A percentile compares a stretch with the other conserved stretches of the same genome.
Evolutionary conservation across 2,113 vertebrate species (phyloP).

Genomic region (Prietella phreatophila): DNA sequence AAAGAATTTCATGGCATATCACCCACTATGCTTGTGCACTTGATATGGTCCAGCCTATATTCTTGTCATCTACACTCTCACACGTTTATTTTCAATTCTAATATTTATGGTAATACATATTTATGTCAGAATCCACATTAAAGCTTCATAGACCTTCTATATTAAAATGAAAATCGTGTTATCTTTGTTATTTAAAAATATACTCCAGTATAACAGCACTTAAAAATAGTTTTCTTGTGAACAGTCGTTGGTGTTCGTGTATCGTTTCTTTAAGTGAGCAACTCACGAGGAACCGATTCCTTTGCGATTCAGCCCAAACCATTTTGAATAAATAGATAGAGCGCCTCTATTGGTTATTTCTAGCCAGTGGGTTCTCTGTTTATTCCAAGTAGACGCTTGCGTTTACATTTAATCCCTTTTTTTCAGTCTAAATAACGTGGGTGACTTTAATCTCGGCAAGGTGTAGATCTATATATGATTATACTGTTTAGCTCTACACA

Average conservation of each 20-base stretch:
- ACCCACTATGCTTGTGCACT: neutral
- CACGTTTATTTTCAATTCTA: neutral
- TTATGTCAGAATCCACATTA: neutral
- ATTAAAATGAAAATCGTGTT: neutral
- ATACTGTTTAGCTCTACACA: neutral
- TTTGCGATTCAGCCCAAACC: neutral
- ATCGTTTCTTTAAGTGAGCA: neutral
- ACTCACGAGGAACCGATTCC: conserved; percentile 17
- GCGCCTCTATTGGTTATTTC: conserved; percentile 27
- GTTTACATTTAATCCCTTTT: neutral
- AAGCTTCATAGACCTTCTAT: neutral
- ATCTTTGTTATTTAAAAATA: neutral
- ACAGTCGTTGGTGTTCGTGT: neutral
- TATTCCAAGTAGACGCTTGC: neutral
- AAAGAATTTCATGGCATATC: neutral
- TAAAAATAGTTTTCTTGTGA: neutral
- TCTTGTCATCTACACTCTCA: neutral
- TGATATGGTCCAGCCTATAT: neutral
- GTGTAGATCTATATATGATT: neutral
- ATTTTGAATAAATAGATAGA: conserved; percentile 15
- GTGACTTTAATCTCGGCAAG: neutral
- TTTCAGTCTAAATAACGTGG: neutral
- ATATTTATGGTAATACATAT: neutral
- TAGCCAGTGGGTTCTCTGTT: neutral
- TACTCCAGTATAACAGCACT: neutral